Conservation (phyloP, 2,797 vertebrate species). For the Echeneis naucrates region DNA sequence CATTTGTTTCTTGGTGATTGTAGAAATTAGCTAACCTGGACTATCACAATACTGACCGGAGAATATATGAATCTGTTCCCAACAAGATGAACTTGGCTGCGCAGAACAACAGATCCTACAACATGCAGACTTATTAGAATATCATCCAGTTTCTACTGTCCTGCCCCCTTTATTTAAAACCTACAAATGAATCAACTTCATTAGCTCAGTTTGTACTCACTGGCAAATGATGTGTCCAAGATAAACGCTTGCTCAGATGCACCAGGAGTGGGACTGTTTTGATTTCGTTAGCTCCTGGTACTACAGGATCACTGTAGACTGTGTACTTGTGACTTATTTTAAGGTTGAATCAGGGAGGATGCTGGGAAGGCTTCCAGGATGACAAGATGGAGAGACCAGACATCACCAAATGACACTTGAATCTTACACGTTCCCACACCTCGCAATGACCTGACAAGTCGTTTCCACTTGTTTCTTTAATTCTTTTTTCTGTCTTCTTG, state of each 20-base stretch:
- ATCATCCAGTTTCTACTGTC: background rate
- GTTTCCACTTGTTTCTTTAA: constrained; percentile 39
- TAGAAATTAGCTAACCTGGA: constrained; percentile 53
- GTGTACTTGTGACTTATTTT: constrained; percentile 25
- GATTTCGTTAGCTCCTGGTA: constrained; percentile 15
- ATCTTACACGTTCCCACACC: constrained; percentile 51
- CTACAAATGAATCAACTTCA: constrained; percentile 20
- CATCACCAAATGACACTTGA: constrained; percentile 30
- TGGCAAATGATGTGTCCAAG: constrained; percentile 59
- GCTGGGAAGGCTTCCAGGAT: constrained; percentile 41
- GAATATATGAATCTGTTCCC: constrained; percentile 29
- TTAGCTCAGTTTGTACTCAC: constrained; percentile 22
- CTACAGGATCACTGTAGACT: background rate
- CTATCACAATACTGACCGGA: constrained; percentile 22
- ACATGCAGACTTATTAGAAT: background rate
- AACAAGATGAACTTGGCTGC: constrained; percentile 9
- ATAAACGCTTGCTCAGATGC: constrained; percentile 40
- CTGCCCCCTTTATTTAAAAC: constrained; percentile 16
- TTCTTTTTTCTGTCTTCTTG: constrained; percentile 4
- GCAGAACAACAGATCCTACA: constrained; percentile 2
- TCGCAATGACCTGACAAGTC: constrained; percentile 36
- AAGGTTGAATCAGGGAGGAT: constrained; percentile 23
- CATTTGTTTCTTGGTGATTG: constrained; percentile 62
- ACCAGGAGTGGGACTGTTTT: too few species aligned
- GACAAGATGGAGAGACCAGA: constrained; percentile 54